A percentile compares a stretch with the other conserved stretches of the same genome.
Conservation (phyloP, 1,140 invertebrate species). For the Dendrolimus kikuchii region DNA sequence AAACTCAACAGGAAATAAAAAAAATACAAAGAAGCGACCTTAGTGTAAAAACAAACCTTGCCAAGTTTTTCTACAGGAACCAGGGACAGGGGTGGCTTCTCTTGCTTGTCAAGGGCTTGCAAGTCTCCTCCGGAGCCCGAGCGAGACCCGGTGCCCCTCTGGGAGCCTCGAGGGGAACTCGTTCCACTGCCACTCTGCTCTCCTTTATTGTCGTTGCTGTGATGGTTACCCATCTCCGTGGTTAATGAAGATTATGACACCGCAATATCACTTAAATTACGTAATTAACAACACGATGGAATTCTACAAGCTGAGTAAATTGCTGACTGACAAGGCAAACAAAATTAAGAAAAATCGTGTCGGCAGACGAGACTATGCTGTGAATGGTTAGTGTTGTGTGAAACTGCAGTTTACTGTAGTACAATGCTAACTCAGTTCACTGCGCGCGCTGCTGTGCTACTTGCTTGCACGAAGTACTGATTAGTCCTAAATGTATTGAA, state of each 20-base stretch:
- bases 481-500: too few species aligned
- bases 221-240: slow-evolving; percentile 55
- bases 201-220: slow-evolving; percentile 42
- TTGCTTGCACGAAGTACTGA: too few species aligned
- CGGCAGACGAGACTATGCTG: too few species aligned
- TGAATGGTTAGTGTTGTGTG: too few species aligned
- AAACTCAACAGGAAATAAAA: too few species aligned
- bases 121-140: slow-evolving; percentile 76
- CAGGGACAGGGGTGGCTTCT: slow-evolving; percentile 71
- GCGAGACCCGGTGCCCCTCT: slow-evolving; percentile 67
- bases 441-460: too few species aligned
- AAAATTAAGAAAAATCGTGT: too few species aligned
- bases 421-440: too few species aligned
- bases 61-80: slow-evolving; percentile 80
- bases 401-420: too few species aligned
- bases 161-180: slow-evolving; percentile 57
- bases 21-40: slow-evolving; percentile 6
- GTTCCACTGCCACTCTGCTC: slow-evolving; percentile 46
- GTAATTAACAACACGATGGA: slow-evolving; percentile 11
- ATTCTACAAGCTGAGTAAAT: slow-evolving; percentile 9
- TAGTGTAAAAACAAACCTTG: slow-evolving; percentile 69
- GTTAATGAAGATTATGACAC: not conserved
- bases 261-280: slow-evolving; percentile 11
- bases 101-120: slow-evolving; percentile 44
- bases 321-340: not conserved